Evolutionary conservation across 64 coral and sea anemone genomes (phyloP), one percentile per base, ranked within the genome.

Genomic region (Pachyseris speciosa): DNA sequence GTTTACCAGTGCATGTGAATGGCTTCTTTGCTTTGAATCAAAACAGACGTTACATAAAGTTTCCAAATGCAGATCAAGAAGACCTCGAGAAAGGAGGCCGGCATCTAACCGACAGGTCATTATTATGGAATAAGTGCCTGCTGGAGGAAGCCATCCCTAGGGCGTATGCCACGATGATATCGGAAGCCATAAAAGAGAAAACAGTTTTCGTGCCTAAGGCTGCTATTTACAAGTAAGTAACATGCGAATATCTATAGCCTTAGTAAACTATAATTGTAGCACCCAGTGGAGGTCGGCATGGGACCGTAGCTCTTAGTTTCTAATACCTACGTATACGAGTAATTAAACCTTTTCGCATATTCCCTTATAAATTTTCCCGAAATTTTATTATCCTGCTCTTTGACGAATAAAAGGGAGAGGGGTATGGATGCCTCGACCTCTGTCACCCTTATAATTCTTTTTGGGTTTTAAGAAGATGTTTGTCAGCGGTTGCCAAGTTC

Each of bases 1-100:
- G 96, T 24, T 86, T 98, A 12, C 96, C 96, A 15, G 89, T 98
- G 2, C 96, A 98, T 70, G 93, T 98, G 7, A 98, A 98, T 67
- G 93, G 96, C 4, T 98, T 95, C 66, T 98, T 98, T 53, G 96
- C 93, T 28, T 57, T 98, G 15, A 95, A 89, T 38, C 93, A 98
- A 49, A 98, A 98, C 42, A 85, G 96, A 38, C 90, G 94, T 61
- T 78, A 96, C 39, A 86, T 96, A 20, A 96, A 96, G 55, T 96
- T 77, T 77, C 94, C 90, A 39, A 93, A 91, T 68, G 94, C 94
- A 2, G 90, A 96, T 39, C 94, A 92, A 70, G 64, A 94, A 25
- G 64, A 92, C 5, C 80, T 38, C 30, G 45, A 91, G 36, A 41
- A 0, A 31, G 37, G 8, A 13, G 51, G 77, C 40, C 39, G 51